Evolutionary conservation across 2,797 vertebrate genomes (phyloP), one percentile per base, ranked within the genome.

Genomic region (Leontopithecus rosalia): DNA sequence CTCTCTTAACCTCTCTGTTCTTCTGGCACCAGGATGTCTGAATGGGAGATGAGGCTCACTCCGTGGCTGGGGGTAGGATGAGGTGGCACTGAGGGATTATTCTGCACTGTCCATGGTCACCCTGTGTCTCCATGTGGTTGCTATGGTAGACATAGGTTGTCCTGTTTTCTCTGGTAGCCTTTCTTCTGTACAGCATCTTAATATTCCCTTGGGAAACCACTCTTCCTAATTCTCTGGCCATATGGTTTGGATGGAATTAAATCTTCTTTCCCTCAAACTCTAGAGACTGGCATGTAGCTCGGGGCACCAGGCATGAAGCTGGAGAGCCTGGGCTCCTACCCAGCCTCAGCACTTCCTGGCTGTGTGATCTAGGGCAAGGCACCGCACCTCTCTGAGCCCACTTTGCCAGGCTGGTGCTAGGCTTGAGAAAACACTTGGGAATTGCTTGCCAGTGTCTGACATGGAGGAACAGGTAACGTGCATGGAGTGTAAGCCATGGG

Each of bases 341-440:
- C 24, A 3, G 70, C 13, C 70, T 57, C 15, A 4, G 72, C 9
- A 33, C 50, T 41, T 90, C 46, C 41, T 88, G 64, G 90, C 94
- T 95, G 20, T 90, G 87, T 91, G 79, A 36, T 72, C 61, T 28
- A 5, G 19, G 22, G 28, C 13, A 14, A 79, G 30, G 61, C 20
- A 20, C 30, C 57, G 55, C 6, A 33, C 55, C 19, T 87, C 52
- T 86, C 83, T 82, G 90, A 96, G 96, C 50, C 88, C 55, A 28
- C 33, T 48, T 11, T 70, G 39, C 48, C 80, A 70, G 57, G 70
- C 41, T 14, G 46, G 57, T 33, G 15, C 24, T 14, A 55, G 58
- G 30, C 24, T 77, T n/a, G 50, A 48, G 48, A 48, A 15, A 48
- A 48, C 48, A 15, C 14, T 48, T 48, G 48, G 48, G 48, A 48